phyloP scores from a whole-genome alignment of 2,888 invertebrate species.

The Cryptophagus acutangulus region DNA sequence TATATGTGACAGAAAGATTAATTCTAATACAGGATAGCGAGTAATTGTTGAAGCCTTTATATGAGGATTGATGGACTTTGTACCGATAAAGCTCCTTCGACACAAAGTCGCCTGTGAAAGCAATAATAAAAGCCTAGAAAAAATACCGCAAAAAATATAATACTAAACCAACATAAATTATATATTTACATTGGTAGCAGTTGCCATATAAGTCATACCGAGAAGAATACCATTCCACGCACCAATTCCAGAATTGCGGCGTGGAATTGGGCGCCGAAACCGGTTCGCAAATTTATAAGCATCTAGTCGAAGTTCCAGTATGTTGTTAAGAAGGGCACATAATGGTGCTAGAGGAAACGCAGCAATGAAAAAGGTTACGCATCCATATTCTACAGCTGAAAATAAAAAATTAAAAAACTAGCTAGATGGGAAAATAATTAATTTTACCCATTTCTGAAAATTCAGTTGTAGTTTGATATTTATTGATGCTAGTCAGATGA shows the following conservation, averaged over 20 bases:
- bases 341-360: slow-evolving; percentile 63
- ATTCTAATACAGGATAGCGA: slow-evolving; percentile 35
- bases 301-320: slow-evolving; percentile 52
- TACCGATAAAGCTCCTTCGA: slow-evolving; percentile 27
- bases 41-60: slow-evolving; percentile 28
- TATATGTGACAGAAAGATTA: slow-evolving; percentile 11
- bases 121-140: slow-evolving; percentile 36
- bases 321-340: slow-evolving; percentile 58
- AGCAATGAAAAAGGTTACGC: slow-evolving; percentile 60
- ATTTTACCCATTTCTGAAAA: slow-evolving; percentile 38
- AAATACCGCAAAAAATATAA: slow-evolving; percentile 7
- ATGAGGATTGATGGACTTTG: slow-evolving; percentile 7
- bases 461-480: slow-evolving; percentile 36
- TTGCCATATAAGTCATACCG: slow-evolving; percentile 32
- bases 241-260: slow-evolving; percentile 28
- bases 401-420: slow-evolving; percentile 1
- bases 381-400: slow-evolving; percentile 60
- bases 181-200: slow-evolving; percentile 35
- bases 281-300: slow-evolving; percentile 30
- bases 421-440: slow-evolving; percentile 7
- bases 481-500: slow-evolving; percentile 29
- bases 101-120: slow-evolving; percentile 36
- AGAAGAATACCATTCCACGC: slow-evolving; percentile 36
- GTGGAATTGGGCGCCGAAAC: slow-evolving; percentile 34
- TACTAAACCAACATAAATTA: slow-evolving; percentile 7